These are phyloP conservation scores for Zosterops pallidus DNA, from an alignment of 2,113 vertebrate species.

Conservation along the genomic window DNA sequence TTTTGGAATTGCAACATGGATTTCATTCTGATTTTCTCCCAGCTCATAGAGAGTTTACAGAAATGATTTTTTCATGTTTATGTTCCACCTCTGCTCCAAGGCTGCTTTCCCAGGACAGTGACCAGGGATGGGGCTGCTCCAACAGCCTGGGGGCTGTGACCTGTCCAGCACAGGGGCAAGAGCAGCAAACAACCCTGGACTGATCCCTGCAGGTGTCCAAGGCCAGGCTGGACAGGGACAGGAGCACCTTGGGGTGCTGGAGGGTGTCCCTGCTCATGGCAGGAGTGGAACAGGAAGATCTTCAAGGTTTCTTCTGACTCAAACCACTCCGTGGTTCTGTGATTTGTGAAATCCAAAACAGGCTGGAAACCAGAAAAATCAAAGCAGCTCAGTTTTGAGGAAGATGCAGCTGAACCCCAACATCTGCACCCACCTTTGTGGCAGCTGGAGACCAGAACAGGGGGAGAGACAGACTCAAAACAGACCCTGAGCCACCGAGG, in stretches of 20 bases:
- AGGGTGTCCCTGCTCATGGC: not conserved
- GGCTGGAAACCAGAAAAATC: not conserved
- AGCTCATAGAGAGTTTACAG: not conserved
- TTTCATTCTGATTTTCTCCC: not conserved
- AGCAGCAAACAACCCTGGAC: not conserved
- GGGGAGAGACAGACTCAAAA: not conserved
- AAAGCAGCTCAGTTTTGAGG: not conserved
- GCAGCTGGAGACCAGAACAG: not conserved
- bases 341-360: not conserved
- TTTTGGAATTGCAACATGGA: not conserved
- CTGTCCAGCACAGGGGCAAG: not conserved
- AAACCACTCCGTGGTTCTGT: not conserved
- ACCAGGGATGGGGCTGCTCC: not conserved
- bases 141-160: fast-evolving
- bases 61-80: not conserved
- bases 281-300: not conserved
- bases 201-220: not conserved
- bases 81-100: not conserved
- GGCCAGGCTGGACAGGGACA: not conserved
- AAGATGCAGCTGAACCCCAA: not conserved
- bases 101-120: not conserved
- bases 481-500: not conserved
- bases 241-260: not conserved
- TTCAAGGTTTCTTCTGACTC: not conserved
- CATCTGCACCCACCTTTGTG: not conserved